phyloP scores from a whole-genome alignment of 2,888 invertebrate species.

The Leptopilina drosophilae region DNA sequence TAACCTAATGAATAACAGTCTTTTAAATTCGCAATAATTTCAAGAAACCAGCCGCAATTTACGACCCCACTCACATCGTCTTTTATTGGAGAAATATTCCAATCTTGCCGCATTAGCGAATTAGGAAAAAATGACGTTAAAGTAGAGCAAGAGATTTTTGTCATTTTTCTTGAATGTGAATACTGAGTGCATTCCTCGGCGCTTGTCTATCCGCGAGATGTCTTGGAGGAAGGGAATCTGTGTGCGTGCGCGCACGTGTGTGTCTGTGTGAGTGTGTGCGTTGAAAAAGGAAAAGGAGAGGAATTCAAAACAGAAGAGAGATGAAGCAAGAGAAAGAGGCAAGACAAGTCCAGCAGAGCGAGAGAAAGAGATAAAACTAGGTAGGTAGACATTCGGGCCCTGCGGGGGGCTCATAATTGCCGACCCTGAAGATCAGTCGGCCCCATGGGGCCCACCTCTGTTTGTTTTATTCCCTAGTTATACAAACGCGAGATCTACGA shows the following conservation, averaged over 20 bases:
- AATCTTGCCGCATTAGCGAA: neutral
- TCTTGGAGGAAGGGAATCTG: neutral
- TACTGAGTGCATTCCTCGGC: slow-evolving; percentile 61
- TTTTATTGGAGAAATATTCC: slow-evolving; percentile 8
- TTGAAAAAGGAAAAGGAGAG: neutral
- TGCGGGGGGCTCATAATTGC: slow-evolving; percentile 77
- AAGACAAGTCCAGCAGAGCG: slow-evolving; percentile 41
- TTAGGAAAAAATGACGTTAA: no score
- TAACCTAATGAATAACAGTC: neutral
- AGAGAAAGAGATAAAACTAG: slow-evolving; percentile 46
- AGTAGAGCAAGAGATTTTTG: neutral
- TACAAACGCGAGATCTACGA: slow-evolving; percentile 77
- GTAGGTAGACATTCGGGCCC: slow-evolving; percentile 69
- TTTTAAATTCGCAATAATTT: slow-evolving; percentile 15
- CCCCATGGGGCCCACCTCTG: slow-evolving; percentile 75
- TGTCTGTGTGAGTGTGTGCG: no score
- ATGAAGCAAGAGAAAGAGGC: slow-evolving; percentile 8
- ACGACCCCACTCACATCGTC: neutral
- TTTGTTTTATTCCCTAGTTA: slow-evolving; percentile 77
- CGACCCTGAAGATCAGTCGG: slow-evolving; percentile 75
- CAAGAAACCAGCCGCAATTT: neutral
- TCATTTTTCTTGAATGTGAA: slow-evolving; percentile 31
- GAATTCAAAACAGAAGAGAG: slow-evolving; percentile 21
- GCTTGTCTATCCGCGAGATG: slow-evolving; percentile 57
- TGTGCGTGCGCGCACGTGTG: neutral